Conservation (phyloP, 2,888 invertebrate species). For the Agrotis puta region DNA sequence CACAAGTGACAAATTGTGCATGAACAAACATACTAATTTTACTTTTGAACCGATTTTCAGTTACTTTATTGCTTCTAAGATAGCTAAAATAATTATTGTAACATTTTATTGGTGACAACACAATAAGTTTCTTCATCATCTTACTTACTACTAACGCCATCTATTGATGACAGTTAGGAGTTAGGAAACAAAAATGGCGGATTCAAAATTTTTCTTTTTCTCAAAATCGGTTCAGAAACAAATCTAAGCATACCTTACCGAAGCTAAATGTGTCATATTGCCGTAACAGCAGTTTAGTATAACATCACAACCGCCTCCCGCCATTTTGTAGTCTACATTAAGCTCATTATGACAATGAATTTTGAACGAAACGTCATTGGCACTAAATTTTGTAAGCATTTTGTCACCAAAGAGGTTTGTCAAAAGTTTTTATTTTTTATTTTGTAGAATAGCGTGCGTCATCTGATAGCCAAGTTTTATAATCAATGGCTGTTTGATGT, state of each 20-base stretch:
- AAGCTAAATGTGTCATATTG: constrained; percentile 75
- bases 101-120: constrained; percentile 9
- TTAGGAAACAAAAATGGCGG: constrained; percentile 4
- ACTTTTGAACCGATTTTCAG: constrained; percentile 60
- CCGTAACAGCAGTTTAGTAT: constrained; percentile 74
- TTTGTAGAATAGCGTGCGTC: constrained; percentile 58
- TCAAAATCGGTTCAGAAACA: constrained; percentile 69
- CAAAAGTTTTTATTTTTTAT: constrained; percentile 36
- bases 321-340: constrained; percentile 76
- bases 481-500: constrained; percentile 39
- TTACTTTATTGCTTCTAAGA: constrained; percentile 22
- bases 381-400: constrained; percentile 70
- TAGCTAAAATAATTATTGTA: constrained; percentile 14
- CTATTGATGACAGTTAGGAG: constrained; percentile 11
- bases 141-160: constrained; percentile 31
- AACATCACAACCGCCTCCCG: constrained; percentile 82
- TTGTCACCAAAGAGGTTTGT: constrained; percentile 62
- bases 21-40: constrained; percentile 71
- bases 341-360: constrained; percentile 78
- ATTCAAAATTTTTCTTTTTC: background rate
- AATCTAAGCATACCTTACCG: constrained; percentile 70
- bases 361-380: constrained; percentile 71
- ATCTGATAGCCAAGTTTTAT: constrained; percentile 50
- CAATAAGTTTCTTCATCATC: constrained; percentile 1
- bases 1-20: constrained; percentile 80